Conservation (phyloP, 2,797 vertebrate genomes). For the Sebastes hubbsi region DNA sequence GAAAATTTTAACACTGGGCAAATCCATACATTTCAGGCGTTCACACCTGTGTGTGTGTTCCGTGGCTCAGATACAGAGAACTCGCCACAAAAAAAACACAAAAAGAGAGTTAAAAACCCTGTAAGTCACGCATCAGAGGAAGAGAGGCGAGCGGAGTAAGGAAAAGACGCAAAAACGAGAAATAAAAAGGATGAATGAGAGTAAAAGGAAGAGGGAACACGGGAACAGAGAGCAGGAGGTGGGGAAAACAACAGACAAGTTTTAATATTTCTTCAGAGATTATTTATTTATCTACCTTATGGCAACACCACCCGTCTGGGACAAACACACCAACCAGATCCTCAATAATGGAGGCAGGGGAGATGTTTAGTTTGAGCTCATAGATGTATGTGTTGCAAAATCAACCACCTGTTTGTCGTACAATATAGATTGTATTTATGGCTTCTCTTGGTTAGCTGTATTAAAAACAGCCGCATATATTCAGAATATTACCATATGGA, state of each 20-base stretch:
- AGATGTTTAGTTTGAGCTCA: slow-evolving; percentile 26
- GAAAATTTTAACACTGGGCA: slow-evolving; percentile 52
- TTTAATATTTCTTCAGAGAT: slow-evolving; percentile 79
- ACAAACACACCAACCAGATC: slow-evolving; percentile 54
- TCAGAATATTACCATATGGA: background rate
- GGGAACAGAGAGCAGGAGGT: slow-evolving; percentile 19
- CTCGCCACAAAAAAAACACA: slow-evolving; percentile 4
- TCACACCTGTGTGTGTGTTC: background rate
- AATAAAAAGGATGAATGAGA: slow-evolving; percentile 21
- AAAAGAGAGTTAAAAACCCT: background rate
- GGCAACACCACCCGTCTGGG: slow-evolving; percentile 65
- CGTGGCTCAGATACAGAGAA: background rate
- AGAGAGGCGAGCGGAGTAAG: slow-evolving; percentile 1
- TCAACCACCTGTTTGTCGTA: background rate
- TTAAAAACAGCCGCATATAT: background rate
- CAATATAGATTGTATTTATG: background rate
- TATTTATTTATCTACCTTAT: slow-evolving; percentile 80
- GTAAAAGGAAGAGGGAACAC: slow-evolving; percentile 8
- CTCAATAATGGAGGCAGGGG: slow-evolving; percentile 47
- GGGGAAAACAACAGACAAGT: slow-evolving; percentile 57
- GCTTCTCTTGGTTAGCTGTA: background rate
- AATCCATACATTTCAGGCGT: slow-evolving; percentile 58
- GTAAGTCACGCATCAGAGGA: slow-evolving; percentile 35
- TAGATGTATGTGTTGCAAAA: background rate
- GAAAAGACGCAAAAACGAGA: slow-evolving; percentile 9